A percentile compares a stretch with the other conserved stretches of the same genome.
Evolutionary conservation across 2,797 vertebrate species (phyloP).

Genomic region (Enteromius mattozi): DNA sequence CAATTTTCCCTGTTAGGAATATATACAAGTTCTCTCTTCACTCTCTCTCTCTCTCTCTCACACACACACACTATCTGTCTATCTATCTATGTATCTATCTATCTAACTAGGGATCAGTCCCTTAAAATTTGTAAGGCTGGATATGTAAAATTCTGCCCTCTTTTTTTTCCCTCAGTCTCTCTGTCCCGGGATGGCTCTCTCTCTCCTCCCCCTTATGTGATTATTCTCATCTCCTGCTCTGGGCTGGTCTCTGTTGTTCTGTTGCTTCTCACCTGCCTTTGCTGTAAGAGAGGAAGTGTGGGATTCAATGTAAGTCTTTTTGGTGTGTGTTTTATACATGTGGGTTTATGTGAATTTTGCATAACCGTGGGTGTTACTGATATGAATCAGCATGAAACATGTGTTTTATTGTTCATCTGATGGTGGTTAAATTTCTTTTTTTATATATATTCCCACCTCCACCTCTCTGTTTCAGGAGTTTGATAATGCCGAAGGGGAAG

Average conservation of each 20-base stretch:
- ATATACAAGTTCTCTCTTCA: conserved; percentile 60
- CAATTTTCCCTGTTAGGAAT: conserved; percentile 59
- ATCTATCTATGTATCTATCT: conserved; percentile 64
- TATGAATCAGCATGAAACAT: conserved; percentile 20
- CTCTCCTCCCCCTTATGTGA: conserved; percentile 88
- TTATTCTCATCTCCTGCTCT: conserved; percentile 93
- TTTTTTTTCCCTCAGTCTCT: conserved; percentile 72
- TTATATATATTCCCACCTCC: not conserved
- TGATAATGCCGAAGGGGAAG: conserved; percentile 91
- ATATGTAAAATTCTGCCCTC: conserved; percentile 24
- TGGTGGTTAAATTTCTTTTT: not conserved
- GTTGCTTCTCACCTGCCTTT: conserved; percentile 92
- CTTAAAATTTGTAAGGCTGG: conserved; percentile 39
- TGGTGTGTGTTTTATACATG: conserved; percentile 57
- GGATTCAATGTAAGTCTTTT: conserved; percentile 91
- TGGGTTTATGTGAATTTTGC: conserved; percentile 15
- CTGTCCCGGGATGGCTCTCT: conserved; percentile 82
- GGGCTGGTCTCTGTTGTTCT: conserved; percentile 92
- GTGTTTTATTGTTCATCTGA: not conserved
- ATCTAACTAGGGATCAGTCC: conserved; percentile 53
- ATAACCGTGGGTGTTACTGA: conserved; percentile 21
- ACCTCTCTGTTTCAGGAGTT: conserved; percentile 80
- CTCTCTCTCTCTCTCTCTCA: conserved; percentile 31
- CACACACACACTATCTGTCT: conserved; percentile 12
- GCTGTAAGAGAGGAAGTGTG: conserved; percentile 91